These are phyloP conservation scores for Agapornis canus DNA, from an alignment of 2,797 vertebrate genomes.

Conservation along the genomic window DNA sequence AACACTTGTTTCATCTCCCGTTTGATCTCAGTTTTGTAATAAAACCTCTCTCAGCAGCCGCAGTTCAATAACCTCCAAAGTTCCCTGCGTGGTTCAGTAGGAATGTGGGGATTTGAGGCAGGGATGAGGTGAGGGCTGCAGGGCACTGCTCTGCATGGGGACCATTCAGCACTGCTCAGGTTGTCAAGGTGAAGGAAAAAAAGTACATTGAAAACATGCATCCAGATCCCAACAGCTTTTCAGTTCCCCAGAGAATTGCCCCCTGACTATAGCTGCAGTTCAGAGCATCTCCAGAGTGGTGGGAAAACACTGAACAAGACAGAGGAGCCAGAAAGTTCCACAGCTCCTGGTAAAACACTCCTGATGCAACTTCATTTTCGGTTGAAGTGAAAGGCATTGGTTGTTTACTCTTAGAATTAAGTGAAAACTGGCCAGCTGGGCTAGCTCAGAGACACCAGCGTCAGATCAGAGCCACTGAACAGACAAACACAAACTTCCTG, in stretches of 20 bases:
- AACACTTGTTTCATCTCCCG: neutral
- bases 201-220: neutral
- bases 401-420: neutral
- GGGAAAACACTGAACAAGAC: neutral
- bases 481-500: neutral
- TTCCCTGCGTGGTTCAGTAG: neutral
- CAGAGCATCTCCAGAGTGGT: neutral
- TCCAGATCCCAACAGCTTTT: neutral
- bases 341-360: neutral
- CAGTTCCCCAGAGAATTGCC: neutral
- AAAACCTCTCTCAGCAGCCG: neutral
- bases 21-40: neutral
- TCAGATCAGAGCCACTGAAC: neutral
- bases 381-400: neutral
- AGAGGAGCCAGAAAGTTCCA: neutral
- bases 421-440: neutral
- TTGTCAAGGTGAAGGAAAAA: neutral
- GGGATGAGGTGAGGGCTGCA: neutral
- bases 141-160: accelerated
- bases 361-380: neutral
- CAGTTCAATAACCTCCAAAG: neutral
- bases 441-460: neutral
- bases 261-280: neutral
- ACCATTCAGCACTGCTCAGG: neutral
- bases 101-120: neutral